phyloP scores from a whole-genome alignment of 2,113 vertebrate species.

The Gymnocephalus cernua region DNA sequence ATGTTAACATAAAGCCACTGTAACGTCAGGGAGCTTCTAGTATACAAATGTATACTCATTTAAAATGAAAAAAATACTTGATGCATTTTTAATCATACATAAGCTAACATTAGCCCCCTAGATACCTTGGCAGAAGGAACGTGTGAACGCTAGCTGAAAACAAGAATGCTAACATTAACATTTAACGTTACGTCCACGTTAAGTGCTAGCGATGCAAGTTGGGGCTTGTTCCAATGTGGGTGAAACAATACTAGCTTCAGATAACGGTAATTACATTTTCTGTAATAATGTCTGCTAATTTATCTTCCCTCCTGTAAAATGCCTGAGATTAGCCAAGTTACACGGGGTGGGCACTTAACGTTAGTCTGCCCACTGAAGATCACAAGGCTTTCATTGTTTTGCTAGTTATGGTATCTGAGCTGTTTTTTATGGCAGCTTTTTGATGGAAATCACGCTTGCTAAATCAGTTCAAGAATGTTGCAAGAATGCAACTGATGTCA shows the following conservation, averaged over 20 bases:
- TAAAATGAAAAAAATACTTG: neutral
- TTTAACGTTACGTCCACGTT: neutral
- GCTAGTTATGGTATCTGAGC: neutral
- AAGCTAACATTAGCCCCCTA: conserved; percentile 56
- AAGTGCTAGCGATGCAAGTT: neutral
- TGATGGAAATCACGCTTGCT: neutral
- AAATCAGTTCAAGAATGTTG: neutral
- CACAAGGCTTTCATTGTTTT: neutral
- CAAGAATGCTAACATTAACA: conserved; percentile 14
- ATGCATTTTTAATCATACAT: conserved; percentile 22
- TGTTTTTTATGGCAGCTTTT: neutral
- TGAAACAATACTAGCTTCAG: neutral
- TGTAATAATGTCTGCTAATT: conserved; percentile 3
- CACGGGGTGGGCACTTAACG: neutral
- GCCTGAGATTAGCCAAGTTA: neutral
- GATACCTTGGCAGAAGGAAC: conserved; percentile 7
- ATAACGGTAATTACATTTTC: neutral
- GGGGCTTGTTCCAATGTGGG: neutral
- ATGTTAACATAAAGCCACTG: neutral
- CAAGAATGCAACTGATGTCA: neutral
- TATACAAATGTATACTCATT: neutral
- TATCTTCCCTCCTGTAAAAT: neutral
- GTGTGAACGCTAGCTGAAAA: conserved; percentile 12
- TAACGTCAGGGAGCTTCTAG: rapidly evolving
- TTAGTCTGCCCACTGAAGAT: neutral